Conservation (phyloP, 2,888 invertebrate species). For the Euphydryas editha region DNA sequence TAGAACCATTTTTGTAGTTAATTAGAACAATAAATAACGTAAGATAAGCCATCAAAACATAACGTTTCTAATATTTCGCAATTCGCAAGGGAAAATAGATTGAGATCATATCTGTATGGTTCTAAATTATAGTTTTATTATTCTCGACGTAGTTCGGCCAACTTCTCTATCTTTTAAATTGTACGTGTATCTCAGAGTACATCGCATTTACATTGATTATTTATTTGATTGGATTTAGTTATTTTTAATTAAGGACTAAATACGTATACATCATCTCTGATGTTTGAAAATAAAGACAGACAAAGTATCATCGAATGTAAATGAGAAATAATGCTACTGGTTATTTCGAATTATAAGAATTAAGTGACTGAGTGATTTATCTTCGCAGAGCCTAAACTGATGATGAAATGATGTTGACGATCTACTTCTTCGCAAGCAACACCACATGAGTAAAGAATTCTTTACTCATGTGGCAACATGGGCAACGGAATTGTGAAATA, state of each 20-base stretch:
- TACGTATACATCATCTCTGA: too few relatives aligned
- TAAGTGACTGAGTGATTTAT: too few relatives aligned
- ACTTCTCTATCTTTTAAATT: slow-evolving; percentile 2
- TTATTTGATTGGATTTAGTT: neutral
- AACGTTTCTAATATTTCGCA: slow-evolving; percentile 12
- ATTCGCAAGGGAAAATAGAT: slow-evolving; percentile 21
- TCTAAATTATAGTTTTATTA: slow-evolving; percentile 41
- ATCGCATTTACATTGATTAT: neutral
- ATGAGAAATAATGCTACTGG: too few relatives aligned
- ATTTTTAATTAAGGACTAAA: neutral
- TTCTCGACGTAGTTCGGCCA: slow-evolving; percentile 22
- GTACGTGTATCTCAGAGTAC: neutral
- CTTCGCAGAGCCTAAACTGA: too few relatives aligned
- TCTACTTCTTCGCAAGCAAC: too few relatives aligned
- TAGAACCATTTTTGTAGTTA: slow-evolving; percentile 5
- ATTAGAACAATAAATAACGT: slow-evolving; percentile 14
- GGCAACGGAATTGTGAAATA: too few relatives aligned
- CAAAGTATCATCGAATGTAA: too few relatives aligned
- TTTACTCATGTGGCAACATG: too few relatives aligned
- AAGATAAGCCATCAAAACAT: slow-evolving; percentile 19
- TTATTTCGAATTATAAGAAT: too few relatives aligned
- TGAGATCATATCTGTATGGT: slow-evolving; percentile 38
- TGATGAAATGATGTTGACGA: too few relatives aligned
- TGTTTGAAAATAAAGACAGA: too few relatives aligned
- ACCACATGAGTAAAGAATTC: too few relatives aligned